Evolutionary conservation across 1,140 invertebrate species (phyloP).

Genomic region (Meloidogyne hapla): DNA sequence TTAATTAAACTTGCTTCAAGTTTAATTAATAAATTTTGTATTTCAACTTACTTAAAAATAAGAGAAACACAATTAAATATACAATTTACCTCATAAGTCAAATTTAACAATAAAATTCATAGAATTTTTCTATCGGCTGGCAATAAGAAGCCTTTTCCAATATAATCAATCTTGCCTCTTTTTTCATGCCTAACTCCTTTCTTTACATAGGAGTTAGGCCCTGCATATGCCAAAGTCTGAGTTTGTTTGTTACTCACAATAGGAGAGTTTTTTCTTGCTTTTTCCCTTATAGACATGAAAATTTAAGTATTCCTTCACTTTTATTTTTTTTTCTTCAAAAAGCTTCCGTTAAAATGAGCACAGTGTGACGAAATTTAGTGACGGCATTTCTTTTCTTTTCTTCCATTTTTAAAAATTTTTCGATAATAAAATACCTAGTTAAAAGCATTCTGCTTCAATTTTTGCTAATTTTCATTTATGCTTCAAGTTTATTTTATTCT

Average conservation of each 20-base stretch:
- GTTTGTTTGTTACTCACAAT: neutral
- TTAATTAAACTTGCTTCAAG: neutral
- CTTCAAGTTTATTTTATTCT: too few relatives aligned
- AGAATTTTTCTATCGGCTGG: neutral
- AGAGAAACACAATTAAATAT: too few relatives aligned
- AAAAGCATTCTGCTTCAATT: too few relatives aligned
- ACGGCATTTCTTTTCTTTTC: neutral
- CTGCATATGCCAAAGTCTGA: neutral
- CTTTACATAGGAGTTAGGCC: neutral
- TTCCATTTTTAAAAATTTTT: neutral
- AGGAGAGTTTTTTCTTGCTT: neutral
- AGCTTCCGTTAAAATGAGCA: neutral
- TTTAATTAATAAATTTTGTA: neutral
- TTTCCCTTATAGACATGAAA: neutral
- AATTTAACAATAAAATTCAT: too few relatives aligned
- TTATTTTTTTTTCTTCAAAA: neutral
- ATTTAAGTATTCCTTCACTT: neutral
- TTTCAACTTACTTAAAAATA: neutral
- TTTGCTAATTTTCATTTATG: too few relatives aligned
- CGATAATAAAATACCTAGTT: too few relatives aligned
- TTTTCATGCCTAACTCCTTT: neutral
- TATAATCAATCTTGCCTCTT: neutral
- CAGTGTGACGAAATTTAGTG: neutral
- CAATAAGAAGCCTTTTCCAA: neutral
- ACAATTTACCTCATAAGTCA: too few relatives aligned